These are phyloP conservation scores for Vimba vimba DNA, from an alignment of 2,113 vertebrate species.

Conservation along the genomic window DNA sequence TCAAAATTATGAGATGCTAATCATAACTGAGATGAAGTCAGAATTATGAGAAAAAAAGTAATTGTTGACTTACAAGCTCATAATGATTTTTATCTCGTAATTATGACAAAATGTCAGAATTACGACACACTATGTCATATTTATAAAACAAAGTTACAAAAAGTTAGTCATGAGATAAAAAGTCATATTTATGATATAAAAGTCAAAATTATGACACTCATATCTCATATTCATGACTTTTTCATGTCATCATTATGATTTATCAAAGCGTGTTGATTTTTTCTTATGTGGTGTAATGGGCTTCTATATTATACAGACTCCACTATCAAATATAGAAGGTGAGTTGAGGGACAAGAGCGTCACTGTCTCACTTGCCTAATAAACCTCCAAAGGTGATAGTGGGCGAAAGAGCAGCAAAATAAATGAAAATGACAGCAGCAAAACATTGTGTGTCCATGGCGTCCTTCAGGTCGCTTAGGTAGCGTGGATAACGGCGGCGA, in stretches of 20 bases:
- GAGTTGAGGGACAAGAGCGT: background rate
- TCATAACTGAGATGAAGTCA: background rate
- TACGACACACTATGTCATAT: no score
- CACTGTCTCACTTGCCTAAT: slow-evolving; percentile 81
- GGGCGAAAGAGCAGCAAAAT: slow-evolving; percentile 96
- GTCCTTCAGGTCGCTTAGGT: slow-evolving; percentile 91
- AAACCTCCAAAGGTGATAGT: slow-evolving; percentile 98
- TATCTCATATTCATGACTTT: background rate
- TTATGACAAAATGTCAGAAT: background rate
- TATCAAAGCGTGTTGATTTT: background rate
- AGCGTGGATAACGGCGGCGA: slow-evolving; percentile 91
- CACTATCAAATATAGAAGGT: background rate
- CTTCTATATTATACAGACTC: background rate
- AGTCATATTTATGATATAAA: background rate
- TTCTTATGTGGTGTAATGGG: background rate
- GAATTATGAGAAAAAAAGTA: background rate
- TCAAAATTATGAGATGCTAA: background rate
- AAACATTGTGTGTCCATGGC: slow-evolving; percentile 92
- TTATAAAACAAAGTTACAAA: no score
- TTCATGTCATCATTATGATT: background rate
- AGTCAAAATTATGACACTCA: no score
- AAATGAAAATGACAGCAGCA: slow-evolving; percentile 96
- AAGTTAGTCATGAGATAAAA: background rate
- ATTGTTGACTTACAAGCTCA: background rate
- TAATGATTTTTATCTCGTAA: background rate